Evolutionary conservation across 92 coral and sea anemone species (phyloP), one percentile per base, ranked within the genome.

Genomic region (Pocillopora meandrina): DNA sequence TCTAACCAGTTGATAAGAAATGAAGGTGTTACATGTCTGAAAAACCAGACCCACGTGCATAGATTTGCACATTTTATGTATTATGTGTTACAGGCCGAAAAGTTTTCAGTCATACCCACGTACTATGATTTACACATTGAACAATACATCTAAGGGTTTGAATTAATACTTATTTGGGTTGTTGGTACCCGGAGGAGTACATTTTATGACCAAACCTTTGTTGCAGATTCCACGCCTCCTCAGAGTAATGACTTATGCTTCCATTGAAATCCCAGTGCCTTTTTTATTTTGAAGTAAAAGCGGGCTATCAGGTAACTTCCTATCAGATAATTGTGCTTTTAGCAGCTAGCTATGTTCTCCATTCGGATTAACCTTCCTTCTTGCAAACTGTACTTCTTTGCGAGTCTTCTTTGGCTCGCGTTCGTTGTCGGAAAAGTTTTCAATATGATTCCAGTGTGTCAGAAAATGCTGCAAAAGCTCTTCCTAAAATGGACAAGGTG

Each of bases 381-480:
- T 26, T 56, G 79, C 18, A 75, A 56, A 58, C 59, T 75, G 57
- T 75, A 56, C 59, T 56, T 75, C 49, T 75, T 75, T 57, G 65
- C 79, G 31, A 75, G 79, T 49, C 65, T 75, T 21, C 82, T 78
- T 63, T 42, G 82, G 9, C 12, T 78, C 36, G 82, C 72, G 20
- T 78, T 78, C 56, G 82, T 23, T 21, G n/a, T 63, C 19, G 82
- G 71, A 9, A 78, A 66, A 42, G 56, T 85, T 65, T 71, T 85
- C 18, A 84, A 77, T 59, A 52, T 71, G 68, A 76, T 91, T 55
- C 94, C 94, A 59, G 59, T 87, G 20, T 75, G 86, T 11, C 80
- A 65, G 69, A 81, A 67, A 77, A 71, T 34, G 83, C 87, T 75
- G 83, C 83, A 42, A 85, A 85, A 56, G 75, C 63, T 56, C 87